Evolutionary conservation across 1,140 invertebrate genomes (phyloP).

Genomic region (Drosophila takahashii): DNA sequence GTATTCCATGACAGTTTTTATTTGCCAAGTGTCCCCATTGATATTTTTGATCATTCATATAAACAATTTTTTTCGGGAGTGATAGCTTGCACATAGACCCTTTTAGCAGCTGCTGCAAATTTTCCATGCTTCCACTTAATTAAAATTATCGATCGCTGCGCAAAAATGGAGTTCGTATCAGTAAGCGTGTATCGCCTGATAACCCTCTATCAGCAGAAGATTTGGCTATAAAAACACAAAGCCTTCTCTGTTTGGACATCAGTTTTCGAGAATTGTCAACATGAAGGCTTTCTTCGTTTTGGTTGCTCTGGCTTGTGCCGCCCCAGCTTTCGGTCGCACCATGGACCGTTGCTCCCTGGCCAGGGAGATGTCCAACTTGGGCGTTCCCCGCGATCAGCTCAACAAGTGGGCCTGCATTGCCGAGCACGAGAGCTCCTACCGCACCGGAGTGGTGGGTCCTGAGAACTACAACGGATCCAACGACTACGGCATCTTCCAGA

Average conservation of each 20-base stretch:
- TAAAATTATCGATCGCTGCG: constrained; percentile 26
- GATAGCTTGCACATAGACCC: background rate
- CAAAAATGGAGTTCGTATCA: constrained; percentile 21
- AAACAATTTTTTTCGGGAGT: background rate
- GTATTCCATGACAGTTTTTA: background rate
- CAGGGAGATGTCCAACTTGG: constrained; percentile 68
- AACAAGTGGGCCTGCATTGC: constrained; percentile 64
- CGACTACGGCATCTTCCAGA: constrained; percentile 81
- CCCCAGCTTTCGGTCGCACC: constrained; percentile 62
- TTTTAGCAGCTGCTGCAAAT: background rate
- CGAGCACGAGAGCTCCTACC: constrained; percentile 64
- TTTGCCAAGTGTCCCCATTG: background rate
- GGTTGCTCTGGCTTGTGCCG: constrained; percentile 59
- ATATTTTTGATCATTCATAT: constrained; percentile 3
- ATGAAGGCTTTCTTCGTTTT: constrained; percentile 59
- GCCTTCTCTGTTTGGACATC: constrained; percentile 17
- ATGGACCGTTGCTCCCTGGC: constrained; percentile 80
- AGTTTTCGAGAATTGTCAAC: constrained; percentile 42
- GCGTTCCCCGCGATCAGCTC: constrained; percentile 67
- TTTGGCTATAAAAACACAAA: constrained; percentile 34
- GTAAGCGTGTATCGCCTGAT: background rate
- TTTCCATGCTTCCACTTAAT: constrained; percentile 13
- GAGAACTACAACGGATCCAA: constrained; percentile 67
- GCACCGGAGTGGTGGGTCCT: constrained; percentile 51
- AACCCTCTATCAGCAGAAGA: constrained; percentile 7